Base-by-base conservation (phyloP, 2,888 invertebrate genomes). In the Galerucella nymphaeae region DNA sequence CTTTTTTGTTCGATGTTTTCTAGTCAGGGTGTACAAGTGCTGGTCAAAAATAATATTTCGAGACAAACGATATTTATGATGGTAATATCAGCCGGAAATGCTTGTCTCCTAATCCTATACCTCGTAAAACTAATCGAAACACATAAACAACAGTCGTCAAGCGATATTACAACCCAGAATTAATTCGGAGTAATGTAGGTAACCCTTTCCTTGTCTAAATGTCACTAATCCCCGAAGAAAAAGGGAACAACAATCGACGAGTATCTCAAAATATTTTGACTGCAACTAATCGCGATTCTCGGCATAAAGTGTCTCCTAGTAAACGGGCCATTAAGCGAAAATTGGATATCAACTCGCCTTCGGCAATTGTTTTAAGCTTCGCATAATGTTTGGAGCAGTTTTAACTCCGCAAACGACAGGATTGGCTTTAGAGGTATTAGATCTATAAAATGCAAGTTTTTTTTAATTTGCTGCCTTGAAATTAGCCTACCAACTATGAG, bases 301-400 rank as follows among this genome's bases (percentile, higher is more conserved):
- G 59, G 55, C 63, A 69, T 53, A 65, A 72, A 72, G 69, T 72
- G 72, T 72, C 69, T 72, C 68, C 48, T 69, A 70, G 66, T 66
- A 70, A 73, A 73, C 70, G 73, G 64, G 42, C 64, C 70, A 73
- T 73, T 73, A 70, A 70, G 58, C 73, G 58, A 67, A 70, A 73
- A 73, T 73, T 73, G 73, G 70, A 73, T 73, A 73, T 67, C 66
- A 70, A 73, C 50, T 70, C 69, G 70, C 73, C 70, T 70, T 57
- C 50, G 58, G 66, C 70, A 63, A 70, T 63, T 70, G 73, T 73
- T 73, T 70, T 73, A 61, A 73, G 70, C 70, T 57, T 59, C 59
- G 38, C 66, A 65, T 70, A 55, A 59, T 23, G 59, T 70, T 70
- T 70, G 61, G 18, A 62, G 42, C 42, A 62, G 20, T 62, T 42